Percentiles rank a stretch among this genome's conserved stretches.
phyloP scores from a whole-genome alignment of 2,888 invertebrate species.

The Camponotus fellah region DNA sequence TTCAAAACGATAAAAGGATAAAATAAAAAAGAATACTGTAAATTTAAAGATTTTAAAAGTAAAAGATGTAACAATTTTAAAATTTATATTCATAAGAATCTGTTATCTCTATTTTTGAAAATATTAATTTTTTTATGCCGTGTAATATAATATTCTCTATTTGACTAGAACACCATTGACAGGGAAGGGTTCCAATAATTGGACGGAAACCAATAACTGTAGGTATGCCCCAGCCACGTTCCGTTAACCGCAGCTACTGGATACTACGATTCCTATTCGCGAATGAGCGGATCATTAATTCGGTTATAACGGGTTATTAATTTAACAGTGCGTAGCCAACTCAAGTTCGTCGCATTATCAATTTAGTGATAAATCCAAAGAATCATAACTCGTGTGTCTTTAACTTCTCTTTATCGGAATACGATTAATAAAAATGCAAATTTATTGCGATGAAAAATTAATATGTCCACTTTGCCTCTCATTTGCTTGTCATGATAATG shows the following conservation, averaged over 20 bases:
- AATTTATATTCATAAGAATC: background rate
- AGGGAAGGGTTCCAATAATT: conserved; percentile 66
- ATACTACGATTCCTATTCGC: conserved; percentile 66
- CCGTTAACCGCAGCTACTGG: conserved; percentile 64
- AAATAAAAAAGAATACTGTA: background rate
- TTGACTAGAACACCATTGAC: background rate
- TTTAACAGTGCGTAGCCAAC: conserved; percentile 67
- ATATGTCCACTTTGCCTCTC: background rate
- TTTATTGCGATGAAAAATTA: background rate
- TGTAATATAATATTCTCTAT: conserved; percentile 62
- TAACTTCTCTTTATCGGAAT: background rate
- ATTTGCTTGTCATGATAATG: background rate
- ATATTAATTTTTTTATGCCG: conserved; percentile 23
- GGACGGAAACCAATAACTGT: conserved; percentile 72
- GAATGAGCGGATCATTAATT: conserved; percentile 72
- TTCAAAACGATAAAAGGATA: background rate
- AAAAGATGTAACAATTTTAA: background rate
- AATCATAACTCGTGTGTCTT: background rate
- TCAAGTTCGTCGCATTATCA: conserved; percentile 41
- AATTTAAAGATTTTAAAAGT: background rate
- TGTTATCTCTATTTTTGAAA: conserved; percentile 1
- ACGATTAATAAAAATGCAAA: background rate
- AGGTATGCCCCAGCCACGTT: conserved; percentile 60
- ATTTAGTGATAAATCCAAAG: conserved; percentile 53
- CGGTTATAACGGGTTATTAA: conserved; percentile 73